Conservation (phyloP, 2,797 vertebrate genomes). For the Gymnodraco acuticeps region DNA sequence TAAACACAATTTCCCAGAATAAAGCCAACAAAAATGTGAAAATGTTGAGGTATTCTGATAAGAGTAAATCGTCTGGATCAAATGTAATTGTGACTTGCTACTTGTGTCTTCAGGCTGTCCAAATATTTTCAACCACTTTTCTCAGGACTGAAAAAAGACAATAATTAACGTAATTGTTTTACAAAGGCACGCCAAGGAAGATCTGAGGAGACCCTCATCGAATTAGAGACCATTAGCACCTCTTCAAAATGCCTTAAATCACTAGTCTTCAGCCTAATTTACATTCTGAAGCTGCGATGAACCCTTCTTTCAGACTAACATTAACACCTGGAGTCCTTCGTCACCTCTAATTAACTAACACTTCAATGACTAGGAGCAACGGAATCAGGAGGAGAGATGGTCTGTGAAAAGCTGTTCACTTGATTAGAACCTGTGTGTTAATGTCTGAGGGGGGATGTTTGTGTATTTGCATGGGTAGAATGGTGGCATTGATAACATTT, state of each 20-base stretch:
- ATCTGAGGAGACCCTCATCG: conserved; percentile 28
- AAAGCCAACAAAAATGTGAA: neutral
- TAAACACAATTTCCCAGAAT: neutral
- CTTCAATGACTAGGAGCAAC: conserved; percentile 34
- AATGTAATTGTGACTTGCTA: neutral
- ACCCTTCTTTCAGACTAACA: conserved; percentile 27
- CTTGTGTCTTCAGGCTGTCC: neutral
- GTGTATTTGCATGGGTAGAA: conserved; percentile 9
- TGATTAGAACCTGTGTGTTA: conserved; percentile 22
- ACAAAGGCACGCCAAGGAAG: conserved; percentile 18
- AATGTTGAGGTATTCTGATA: neutral
- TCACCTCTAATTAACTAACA: conserved; percentile 64
- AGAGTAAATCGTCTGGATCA: neutral
- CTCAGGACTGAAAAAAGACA: conserved; percentile 1
- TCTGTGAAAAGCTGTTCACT: neutral
- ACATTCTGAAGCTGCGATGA: conserved; percentile 32
- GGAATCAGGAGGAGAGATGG: neutral
- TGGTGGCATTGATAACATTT: neutral
- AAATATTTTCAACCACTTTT: conserved; percentile 28
- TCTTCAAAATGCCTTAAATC: conserved; percentile 38
- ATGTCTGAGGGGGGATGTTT: conserved; percentile 7
- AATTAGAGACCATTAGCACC: conserved; percentile 61
- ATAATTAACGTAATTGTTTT: conserved; percentile 15
- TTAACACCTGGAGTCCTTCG: conserved; percentile 61
- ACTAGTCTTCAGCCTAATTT: conserved; percentile 44